A percentile compares a stretch with the other conserved stretches of the same genome.
Conservation (phyloP, 2,888 invertebrate genomes). For the Eilema griseolum region DNA sequence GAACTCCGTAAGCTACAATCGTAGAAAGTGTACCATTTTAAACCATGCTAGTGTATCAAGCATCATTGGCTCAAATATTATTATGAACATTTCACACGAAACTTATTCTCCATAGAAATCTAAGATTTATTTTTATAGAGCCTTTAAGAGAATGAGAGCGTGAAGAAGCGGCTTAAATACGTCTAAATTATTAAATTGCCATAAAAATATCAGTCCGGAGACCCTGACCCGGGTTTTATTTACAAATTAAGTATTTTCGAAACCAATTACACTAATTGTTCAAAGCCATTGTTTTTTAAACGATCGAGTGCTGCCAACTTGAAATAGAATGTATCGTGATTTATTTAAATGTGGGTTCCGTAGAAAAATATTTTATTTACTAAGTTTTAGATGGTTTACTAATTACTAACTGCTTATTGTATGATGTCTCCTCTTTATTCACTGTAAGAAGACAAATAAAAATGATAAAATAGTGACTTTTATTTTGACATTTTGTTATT, state of each 20-base stretch:
- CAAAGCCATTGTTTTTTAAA: slow-evolving; percentile 56
- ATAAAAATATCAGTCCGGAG: slow-evolving; percentile 31
- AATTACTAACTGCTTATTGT: background rate
- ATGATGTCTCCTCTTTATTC: background rate
- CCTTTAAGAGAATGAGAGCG: slow-evolving; percentile 14
- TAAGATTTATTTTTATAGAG: background rate
- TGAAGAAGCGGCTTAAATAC: slow-evolving; percentile 19
- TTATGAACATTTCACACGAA: slow-evolving; percentile 4
- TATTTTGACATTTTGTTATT: too few relatives aligned
- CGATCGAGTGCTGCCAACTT: slow-evolving; percentile 51
- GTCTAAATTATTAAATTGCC: slow-evolving; percentile 22
- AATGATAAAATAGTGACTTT: background rate
- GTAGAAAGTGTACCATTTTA: slow-evolving; percentile 4
- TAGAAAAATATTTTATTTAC: background rate
- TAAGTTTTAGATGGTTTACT: background rate
- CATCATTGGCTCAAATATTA: background rate
- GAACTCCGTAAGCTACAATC: background rate
- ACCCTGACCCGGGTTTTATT: slow-evolving; percentile 50
- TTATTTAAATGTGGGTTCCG: slow-evolving; percentile 34
- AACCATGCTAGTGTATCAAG: background rate
- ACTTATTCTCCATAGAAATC: background rate
- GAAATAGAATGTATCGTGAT: slow-evolving; percentile 42
- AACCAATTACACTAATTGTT: slow-evolving; percentile 58
- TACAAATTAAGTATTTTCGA: slow-evolving; percentile 54
- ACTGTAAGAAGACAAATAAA: background rate